These are phyloP conservation scores for Stenotaenia linearis DNA, from an alignment of 2,888 invertebrate species.

Conservation along the genomic window DNA sequence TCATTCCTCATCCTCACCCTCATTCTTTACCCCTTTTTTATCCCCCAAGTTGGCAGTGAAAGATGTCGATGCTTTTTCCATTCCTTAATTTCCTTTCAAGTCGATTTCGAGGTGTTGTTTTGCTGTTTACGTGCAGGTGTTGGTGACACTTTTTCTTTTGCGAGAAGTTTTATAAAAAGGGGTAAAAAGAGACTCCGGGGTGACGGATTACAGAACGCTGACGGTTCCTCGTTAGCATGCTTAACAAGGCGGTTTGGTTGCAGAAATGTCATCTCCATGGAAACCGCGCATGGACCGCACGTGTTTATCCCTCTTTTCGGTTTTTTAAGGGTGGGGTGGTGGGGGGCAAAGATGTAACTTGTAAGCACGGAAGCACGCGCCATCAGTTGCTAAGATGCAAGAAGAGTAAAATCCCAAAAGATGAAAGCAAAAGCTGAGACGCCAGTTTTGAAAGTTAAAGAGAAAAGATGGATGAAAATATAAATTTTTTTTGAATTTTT, in stretches of 20 bases:
- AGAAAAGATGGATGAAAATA: background rate
- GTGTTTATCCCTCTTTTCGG: background rate
- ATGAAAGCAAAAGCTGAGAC: constrained; percentile 19
- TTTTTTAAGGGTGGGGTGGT: background rate
- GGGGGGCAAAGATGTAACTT: constrained; percentile 11
- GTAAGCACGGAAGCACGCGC: constrained; percentile 19
- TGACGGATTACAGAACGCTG: background rate
- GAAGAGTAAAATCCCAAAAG: constrained; percentile 1
- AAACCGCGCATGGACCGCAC: background rate
- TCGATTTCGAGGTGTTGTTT: background rate
- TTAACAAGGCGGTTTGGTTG: constrained; percentile 14
- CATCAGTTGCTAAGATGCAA: constrained; percentile 7
- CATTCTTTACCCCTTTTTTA: background rate
- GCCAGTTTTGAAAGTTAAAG: constrained; percentile 4
- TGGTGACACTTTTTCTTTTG: background rate
- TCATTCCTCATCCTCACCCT: background rate
- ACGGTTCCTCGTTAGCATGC: constrained; percentile 1
- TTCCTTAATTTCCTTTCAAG: background rate
- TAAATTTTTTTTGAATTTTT: background rate
- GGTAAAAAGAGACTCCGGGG: background rate
- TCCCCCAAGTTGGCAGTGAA: background rate
- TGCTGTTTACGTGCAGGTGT: background rate
- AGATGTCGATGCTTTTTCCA: background rate
- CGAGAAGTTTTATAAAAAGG: background rate
- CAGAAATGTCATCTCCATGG: constrained; percentile 13